Conservation (phyloP, 2,888 invertebrate species). For the Andrena haemorrhoa region DNA sequence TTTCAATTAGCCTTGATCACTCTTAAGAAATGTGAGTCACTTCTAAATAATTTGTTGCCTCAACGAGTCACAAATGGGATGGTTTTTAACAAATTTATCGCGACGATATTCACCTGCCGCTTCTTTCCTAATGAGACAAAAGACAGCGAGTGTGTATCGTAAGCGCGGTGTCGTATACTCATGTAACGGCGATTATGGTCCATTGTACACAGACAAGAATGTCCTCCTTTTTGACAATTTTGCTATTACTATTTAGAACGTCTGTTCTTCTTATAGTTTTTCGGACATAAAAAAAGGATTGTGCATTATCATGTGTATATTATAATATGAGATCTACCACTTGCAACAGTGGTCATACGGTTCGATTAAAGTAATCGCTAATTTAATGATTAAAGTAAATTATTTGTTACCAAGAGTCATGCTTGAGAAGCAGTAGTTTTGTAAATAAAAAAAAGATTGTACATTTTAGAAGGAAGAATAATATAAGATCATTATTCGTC, state of each 20-base stretch:
- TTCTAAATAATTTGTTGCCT: slow-evolving; percentile 65
- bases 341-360: slow-evolving; percentile 24
- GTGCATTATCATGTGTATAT: slow-evolving; percentile 49
- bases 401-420: slow-evolving; percentile 54
- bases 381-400: slow-evolving; percentile 32
- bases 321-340: slow-evolving; percentile 33
- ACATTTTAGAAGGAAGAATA: slow-evolving; percentile 70
- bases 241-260: slow-evolving; percentile 23
- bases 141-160: slow-evolving; percentile 16
- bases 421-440: slow-evolving; percentile 69
- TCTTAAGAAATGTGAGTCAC: slow-evolving; percentile 72
- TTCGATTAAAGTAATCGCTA: background rate
- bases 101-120: slow-evolving; percentile 23
- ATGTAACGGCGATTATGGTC: slow-evolving; percentile 34
- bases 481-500: slow-evolving; percentile 74
- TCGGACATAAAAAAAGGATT: slow-evolving; percentile 33
- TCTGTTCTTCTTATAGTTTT: slow-evolving; percentile 31
- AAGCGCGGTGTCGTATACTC: slow-evolving; percentile 19
- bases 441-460: slow-evolving; percentile 70
- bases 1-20: slow-evolving; percentile 69
- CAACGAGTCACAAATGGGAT: slow-evolving; percentile 50
- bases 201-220: slow-evolving; percentile 16
- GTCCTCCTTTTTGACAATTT: slow-evolving; percentile 32
- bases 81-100: slow-evolving; percentile 56
- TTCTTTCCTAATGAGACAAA: slow-evolving; percentile 31